Evolutionary conservation across 1,140 invertebrate genomes (phyloP).

Genomic region (Drosophila eugracilis): DNA sequence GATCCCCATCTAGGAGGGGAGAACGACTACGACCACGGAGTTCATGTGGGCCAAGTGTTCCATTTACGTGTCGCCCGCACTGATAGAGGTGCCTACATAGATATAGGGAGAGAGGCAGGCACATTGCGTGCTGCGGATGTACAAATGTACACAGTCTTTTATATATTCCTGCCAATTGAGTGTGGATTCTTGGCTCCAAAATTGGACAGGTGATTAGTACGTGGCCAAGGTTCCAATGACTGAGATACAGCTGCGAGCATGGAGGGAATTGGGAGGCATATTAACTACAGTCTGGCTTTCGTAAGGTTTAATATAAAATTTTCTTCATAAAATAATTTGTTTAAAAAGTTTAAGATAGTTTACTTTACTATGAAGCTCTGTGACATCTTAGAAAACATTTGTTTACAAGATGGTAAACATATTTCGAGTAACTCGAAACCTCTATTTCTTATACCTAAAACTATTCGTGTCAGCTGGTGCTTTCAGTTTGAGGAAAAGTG

Average conservation of each 20-base stretch:
- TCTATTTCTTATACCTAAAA: not conserved
- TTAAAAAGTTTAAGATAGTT: too few species aligned
- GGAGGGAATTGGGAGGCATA: slow-evolving; percentile 1
- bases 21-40: slow-evolving; percentile 12
- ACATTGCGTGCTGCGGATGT: slow-evolving; percentile 49
- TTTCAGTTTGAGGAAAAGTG: slow-evolving; percentile 5
- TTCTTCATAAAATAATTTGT: too few species aligned
- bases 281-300: slow-evolving; percentile 13
- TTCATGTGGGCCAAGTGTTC: slow-evolving; percentile 53
- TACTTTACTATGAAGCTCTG: not conserved
- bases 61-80: slow-evolving; percentile 53
- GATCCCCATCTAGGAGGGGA: slow-evolving; percentile 3
- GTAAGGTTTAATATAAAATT: not conserved
- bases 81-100: slow-evolving; percentile 15
- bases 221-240: slow-evolving; percentile 56
- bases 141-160: slow-evolving; percentile 26
- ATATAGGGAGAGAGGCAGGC: not conserved
- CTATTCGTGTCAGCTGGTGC: slow-evolving; percentile 6
- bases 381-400: not conserved
- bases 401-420: not conserved
- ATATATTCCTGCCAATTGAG: slow-evolving; percentile 38
- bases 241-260: slow-evolving; percentile 16
- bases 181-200: slow-evolving; percentile 50
- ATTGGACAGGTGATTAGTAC: slow-evolving; percentile 66
- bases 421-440: slow-evolving; percentile 8